These are phyloP conservation scores for Xestia sexstrigata DNA, from an alignment of 2,888 invertebrate species.

Conservation along the genomic window DNA sequence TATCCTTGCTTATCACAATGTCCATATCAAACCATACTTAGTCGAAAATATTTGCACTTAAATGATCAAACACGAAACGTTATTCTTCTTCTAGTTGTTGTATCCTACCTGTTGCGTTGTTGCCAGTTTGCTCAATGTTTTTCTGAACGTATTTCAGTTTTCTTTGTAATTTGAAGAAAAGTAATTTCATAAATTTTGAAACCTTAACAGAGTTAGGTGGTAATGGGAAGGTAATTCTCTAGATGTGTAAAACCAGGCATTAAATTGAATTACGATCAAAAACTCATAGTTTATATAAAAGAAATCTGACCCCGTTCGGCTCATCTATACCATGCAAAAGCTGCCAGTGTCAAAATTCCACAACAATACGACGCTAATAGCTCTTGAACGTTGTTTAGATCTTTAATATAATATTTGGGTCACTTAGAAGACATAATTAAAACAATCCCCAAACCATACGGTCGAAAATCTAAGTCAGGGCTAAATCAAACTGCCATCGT, in stretches of 20 bases:
- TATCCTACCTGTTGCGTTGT: background rate
- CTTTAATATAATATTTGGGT: background rate
- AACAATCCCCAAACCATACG: background rate
- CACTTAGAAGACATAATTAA: background rate
- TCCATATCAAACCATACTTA: no score
- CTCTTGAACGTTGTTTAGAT: background rate
- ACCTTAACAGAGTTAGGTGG: no score
- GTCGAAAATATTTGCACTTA: no score
- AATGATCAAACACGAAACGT: no score
- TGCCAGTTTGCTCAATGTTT: background rate
- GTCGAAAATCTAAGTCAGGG: constrained; percentile 32
- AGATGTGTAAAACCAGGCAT: no score
- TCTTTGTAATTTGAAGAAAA: background rate
- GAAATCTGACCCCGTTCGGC: background rate
- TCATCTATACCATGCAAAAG: background rate
- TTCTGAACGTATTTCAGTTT: background rate
- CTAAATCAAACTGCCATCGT: constrained; percentile 7
- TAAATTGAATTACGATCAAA: no score
- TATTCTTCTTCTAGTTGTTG: background rate
- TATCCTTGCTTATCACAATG: no score
- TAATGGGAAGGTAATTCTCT: no score
- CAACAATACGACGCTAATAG: background rate
- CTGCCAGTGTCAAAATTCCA: no score
- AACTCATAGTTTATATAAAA: no score
- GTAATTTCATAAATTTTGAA: no score